Evolutionary conservation across 2,888 invertebrate species (phyloP).

Genomic region (Priapulus caudatus): DNA sequence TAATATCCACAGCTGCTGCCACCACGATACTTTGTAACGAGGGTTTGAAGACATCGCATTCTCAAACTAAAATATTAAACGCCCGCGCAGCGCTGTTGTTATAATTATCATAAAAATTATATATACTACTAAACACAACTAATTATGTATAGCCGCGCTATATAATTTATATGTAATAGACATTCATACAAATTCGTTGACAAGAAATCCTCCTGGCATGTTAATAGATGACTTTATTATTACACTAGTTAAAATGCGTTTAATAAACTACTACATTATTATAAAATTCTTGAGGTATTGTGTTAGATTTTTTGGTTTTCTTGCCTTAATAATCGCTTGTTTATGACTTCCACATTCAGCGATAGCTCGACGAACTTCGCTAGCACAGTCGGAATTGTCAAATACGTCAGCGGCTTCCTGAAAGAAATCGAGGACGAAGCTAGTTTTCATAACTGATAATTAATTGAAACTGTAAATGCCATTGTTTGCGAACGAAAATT

Average conservation of each 20-base stretch:
- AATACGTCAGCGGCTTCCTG: too few species aligned
- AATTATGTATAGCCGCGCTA: too few species aligned
- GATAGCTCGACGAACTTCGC: background rate
- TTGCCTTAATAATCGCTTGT: conserved; percentile 29
- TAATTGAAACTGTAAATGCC: background rate
- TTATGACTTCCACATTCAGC: too few species aligned
- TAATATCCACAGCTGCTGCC: conserved; percentile 72
- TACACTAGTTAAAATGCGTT: too few species aligned
- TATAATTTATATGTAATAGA: too few species aligned
- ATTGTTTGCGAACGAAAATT: background rate
- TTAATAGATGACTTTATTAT: too few species aligned
- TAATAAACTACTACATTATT: background rate
- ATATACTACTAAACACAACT: too few species aligned
- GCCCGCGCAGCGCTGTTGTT: too few species aligned
- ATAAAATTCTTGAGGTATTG: background rate
- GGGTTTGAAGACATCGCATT: background rate
- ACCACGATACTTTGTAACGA: conserved; percentile 70
- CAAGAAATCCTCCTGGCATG: too few species aligned
- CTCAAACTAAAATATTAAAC: too few species aligned
- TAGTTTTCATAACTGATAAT: background rate
- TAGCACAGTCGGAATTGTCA: conserved; percentile 1
- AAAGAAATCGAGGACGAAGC: conserved; percentile 6
- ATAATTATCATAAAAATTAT: too few species aligned
- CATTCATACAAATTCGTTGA: too few species aligned
- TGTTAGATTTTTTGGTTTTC: conserved; percentile 17